Conservation (phyloP, 2,797 vertebrate genomes). For the Gastrophryne carolinensis region DNA sequence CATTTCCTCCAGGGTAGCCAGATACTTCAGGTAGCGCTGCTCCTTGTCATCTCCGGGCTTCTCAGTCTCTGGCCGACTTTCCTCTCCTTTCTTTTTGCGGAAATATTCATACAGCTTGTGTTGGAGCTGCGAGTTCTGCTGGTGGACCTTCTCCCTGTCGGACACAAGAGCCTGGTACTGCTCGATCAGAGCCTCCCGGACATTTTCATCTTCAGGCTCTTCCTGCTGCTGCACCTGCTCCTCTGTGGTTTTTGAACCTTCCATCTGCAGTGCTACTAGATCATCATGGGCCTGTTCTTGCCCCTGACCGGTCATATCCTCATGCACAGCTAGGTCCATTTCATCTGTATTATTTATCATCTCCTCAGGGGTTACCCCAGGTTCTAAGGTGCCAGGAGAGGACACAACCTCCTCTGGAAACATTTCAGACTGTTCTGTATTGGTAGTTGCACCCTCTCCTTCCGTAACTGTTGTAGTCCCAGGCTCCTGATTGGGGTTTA, state of each 20-base stretch:
- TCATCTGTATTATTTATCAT: too few species aligned
- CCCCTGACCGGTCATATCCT: too few species aligned
- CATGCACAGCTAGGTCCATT: too few species aligned
- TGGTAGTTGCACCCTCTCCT: not conserved
- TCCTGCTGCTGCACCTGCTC: not conserved
- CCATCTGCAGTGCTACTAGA: not conserved
- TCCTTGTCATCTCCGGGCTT: slow-evolving; percentile 51
- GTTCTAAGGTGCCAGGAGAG: too few species aligned
- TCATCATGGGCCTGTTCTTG: not conserved
- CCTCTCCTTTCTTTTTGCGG: slow-evolving; percentile 56
- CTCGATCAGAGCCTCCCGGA: slow-evolving; percentile 55
- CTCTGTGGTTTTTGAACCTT: not conserved
- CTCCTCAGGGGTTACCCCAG: too few species aligned
- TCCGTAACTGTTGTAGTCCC: not conserved
- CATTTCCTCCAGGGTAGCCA: slow-evolving; percentile 63
- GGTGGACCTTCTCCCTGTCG: slow-evolving; percentile 61
- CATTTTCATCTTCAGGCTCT: slow-evolving; percentile 48
- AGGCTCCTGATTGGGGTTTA: not conserved
- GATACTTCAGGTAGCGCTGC: slow-evolving; percentile 62
- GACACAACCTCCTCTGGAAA: too few species aligned
- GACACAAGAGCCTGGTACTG: slow-evolving; percentile 59
- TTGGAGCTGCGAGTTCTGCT: slow-evolving; percentile 66
- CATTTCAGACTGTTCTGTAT: too few species aligned
- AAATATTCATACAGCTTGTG: slow-evolving; percentile 63
- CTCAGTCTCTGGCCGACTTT: slow-evolving; percentile 45